Percentiles rank a stretch among this genome's conserved stretches.
phyloP scores from a whole-genome alignment of 2,888 invertebrate species.

The Nemotelus nigrinus region DNA sequence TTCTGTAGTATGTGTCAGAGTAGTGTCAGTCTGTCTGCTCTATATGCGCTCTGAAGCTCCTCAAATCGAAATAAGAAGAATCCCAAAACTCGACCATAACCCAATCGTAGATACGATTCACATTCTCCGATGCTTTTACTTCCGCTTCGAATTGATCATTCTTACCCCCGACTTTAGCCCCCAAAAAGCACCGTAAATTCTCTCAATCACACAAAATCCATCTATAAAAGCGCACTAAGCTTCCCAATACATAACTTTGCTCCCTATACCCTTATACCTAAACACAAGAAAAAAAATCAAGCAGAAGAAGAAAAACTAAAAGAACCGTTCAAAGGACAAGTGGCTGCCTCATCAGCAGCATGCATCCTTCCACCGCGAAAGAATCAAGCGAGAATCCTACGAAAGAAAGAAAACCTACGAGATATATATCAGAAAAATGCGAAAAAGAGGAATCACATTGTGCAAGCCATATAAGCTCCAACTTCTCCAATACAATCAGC shows the following conservation, averaged over 20 bases:
- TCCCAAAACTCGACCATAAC: not conserved
- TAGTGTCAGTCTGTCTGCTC: not conserved
- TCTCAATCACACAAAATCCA: slow-evolving; percentile 51
- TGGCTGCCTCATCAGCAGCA: not conserved
- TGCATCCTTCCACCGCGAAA: not conserved
- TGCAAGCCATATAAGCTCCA: slow-evolving; percentile 29
- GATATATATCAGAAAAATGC: not conserved
- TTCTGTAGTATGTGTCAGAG: slow-evolving; percentile 39
- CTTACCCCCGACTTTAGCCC: not conserved
- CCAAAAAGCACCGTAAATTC: slow-evolving; percentile 27
- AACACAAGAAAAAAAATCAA: slow-evolving; percentile 38
- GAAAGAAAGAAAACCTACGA: not conserved
- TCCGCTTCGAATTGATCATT: slow-evolving; percentile 15
- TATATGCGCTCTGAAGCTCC: slow-evolving; percentile 8
- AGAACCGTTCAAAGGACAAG: not conserved
- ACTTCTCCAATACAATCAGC: not conserved
- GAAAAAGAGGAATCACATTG: slow-evolving; percentile 20
- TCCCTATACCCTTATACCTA: not conserved
- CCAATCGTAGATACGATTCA: not conserved
- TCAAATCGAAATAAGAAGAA: slow-evolving; percentile 23
- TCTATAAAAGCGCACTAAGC: slow-evolving; percentile 46
- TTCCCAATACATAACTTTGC: slow-evolving; percentile 19
- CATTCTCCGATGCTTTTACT: slow-evolving; percentile 20
- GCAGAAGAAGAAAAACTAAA: not conserved
- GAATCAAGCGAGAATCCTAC: not conserved